Base-by-base conservation (phyloP, 92 coral and sea anemone species). In the Palythoa grandis region DNA sequence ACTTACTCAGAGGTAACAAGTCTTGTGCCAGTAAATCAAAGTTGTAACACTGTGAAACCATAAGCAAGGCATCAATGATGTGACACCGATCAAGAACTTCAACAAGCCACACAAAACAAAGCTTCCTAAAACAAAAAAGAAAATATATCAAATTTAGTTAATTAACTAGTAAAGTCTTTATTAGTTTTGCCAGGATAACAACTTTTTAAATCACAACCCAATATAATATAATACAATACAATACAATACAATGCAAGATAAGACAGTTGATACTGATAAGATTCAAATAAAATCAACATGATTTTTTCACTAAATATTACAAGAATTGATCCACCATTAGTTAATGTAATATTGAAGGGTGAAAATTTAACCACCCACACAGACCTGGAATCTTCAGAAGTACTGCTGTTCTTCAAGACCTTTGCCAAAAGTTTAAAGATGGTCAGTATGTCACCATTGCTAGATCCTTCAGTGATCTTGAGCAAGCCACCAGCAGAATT, bases 1-100 rank as follows among this genome's bases (percentile, higher is more conserved):
- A 90, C 99, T 93, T 89, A 96, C 99, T 83, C 17, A 96, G 86
- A n/a, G 99, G 98, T 77, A 95, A 88, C 72, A 96, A 74, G 84
- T 90, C 90, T 69, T 79, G 91, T 77, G 90, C 97, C n/a, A 96
- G 58, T 53, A 88, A 78, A 48, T 96, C 97, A 83, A 93, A 88
- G 87, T 86, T 90, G 50, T 93, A 87, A 69, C 88, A 88, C 67
- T 79, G 85, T 23, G 78, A 86, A 16, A 93, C 87, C 68, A 57
- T 85, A 39, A 71, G 23, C 69, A 91, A 87, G 50, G 90, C 91
- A 72, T 85, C 88, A 25, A 88, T 82, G 71, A 75, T 88, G 82
- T 82, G 80, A 22, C 90, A 70, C 54, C 74, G 76, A 73, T 95
- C 99, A 57, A 96, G 89, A 29, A 90, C 74, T 57, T 96, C 99